Evolutionary conservation across 2,113 vertebrate genomes (phyloP), one percentile per base, ranked within the genome.

Genomic region (Sturnira hondurensis): DNA sequence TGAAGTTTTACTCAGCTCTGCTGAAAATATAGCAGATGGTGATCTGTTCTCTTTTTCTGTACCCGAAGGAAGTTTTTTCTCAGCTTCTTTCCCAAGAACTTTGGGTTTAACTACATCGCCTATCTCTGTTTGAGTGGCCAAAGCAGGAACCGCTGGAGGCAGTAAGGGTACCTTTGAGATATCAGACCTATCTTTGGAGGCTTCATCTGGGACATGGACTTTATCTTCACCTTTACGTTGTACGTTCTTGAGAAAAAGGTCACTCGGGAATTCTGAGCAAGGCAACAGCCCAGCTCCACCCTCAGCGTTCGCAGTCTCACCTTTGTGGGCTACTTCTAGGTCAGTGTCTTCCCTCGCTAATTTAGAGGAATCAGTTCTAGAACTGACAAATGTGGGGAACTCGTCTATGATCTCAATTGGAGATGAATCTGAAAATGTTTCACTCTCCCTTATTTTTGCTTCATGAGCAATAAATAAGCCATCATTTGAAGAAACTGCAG

Each of bases 1-100:
- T 99, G 98, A 98, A 97, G 97, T 98, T 96, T 98, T 98, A 98
- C 94, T 98, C 98, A 99, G 98, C 98, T 98, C 98, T 98, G 98
- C 93, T 98, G 98, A 98, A 98, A 98, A 98, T 89, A 98, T 54
- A 97, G 98, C 97, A 89, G 98, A 89, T 95, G 98, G 76, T 77
- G 96, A 81, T 96, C 80, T 95, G 74, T 97, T 98, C 97, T 98
- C 97, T 93, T 98, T 98, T 93, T 98, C 97, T 97, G 96, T 98
- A 97, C 93, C 88, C 96, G 98, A 94, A 98, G 98, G 83, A 97
- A 93, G 90, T 97, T 97, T 98, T 98, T 36, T 97, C 97, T 96
- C 97, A 83, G 96, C 91, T 98, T 98, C 97, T 96, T 98, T 98
- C 96, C 67, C 87, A 95, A 96, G 92, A 96, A 91, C 96, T 98